phyloP scores from a whole-genome alignment of 2,888 invertebrate genomes.

The Odontocolon sp. region DNA sequence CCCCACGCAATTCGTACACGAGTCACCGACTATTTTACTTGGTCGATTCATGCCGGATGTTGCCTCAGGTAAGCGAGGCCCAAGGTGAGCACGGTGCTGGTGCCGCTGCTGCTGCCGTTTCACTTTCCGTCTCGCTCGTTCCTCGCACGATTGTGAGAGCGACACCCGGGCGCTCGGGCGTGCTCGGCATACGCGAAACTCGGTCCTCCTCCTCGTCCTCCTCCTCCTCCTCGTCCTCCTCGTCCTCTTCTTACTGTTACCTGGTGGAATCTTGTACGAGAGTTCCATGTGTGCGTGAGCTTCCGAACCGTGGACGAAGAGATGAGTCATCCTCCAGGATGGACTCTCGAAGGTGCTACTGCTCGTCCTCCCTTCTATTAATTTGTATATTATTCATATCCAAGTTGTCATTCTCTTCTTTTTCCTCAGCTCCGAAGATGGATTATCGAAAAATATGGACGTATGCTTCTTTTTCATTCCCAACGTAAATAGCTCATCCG shows the following conservation, averaged over 20 bases:
- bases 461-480: too few relatives aligned
- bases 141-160: background rate
- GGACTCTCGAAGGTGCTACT: too few relatives aligned
- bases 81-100: constrained; percentile 55
- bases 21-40: constrained; percentile 72
- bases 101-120: constrained; percentile 3
- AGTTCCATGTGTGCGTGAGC: constrained; percentile 39
- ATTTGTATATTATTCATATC: too few relatives aligned
- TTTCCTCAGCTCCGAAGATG: too few relatives aligned
- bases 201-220: constrained; percentile 29
- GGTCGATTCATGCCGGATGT: constrained; percentile 80
- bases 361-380: too few relatives aligned
- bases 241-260: too few relatives aligned
- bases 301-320: background rate
- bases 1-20: constrained; percentile 42
- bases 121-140: background rate
- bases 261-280: constrained; percentile 47
- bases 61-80: constrained; percentile 71
- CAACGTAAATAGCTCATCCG: too few relatives aligned
- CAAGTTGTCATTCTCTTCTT: too few relatives aligned
- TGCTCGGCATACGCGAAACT: constrained; percentile 57
- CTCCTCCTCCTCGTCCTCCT: constrained; percentile 9
- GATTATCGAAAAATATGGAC: too few relatives aligned
- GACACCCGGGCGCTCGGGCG: constrained; percentile 49
- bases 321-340: too few relatives aligned